These are phyloP conservation scores for Stramonita haemastoma DNA, from an alignment of 2,888 invertebrate genomes.

Conservation along the genomic window DNA sequence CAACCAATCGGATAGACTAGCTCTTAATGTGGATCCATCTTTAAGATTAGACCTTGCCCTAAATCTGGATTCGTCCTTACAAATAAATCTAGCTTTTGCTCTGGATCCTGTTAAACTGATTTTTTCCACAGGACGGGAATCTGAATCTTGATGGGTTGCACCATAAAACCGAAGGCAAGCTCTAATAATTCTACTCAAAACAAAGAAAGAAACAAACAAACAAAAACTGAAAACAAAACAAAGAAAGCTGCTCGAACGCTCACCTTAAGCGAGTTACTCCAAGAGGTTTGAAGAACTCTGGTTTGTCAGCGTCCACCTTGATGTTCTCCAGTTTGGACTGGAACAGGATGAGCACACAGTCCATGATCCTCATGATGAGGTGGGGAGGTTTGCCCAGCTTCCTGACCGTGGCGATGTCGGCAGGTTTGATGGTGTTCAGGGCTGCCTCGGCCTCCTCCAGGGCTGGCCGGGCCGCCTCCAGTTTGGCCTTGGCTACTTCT, in stretches of 20 bases:
- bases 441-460: conserved; percentile 75
- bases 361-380: conserved; percentile 77
- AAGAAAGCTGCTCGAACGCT: background rate
- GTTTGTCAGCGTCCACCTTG: conserved; percentile 85
- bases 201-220: no score
- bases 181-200: background rate
- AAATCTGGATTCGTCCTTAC: no score
- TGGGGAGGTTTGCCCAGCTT: conserved; percentile 77
- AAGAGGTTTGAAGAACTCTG: conserved; percentile 89
- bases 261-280: conserved; percentile 94
- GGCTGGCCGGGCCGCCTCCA: conserved; percentile 75
- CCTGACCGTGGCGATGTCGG: conserved; percentile 76
- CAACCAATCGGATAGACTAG: no score
- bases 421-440: conserved; percentile 76
- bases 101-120: no score
- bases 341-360: conserved; percentile 75
- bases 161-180: no score
- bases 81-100: no score
- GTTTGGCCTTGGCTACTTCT: conserved; percentile 69
- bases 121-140: no score
- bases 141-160: no score
- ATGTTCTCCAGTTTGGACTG: conserved; percentile 72
- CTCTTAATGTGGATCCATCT: no score
- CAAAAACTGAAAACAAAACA: conserved; percentile 78
- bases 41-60: no score